Conservation (phyloP, 2,888 invertebrate species). For the Charanyca ferruginea region DNA sequence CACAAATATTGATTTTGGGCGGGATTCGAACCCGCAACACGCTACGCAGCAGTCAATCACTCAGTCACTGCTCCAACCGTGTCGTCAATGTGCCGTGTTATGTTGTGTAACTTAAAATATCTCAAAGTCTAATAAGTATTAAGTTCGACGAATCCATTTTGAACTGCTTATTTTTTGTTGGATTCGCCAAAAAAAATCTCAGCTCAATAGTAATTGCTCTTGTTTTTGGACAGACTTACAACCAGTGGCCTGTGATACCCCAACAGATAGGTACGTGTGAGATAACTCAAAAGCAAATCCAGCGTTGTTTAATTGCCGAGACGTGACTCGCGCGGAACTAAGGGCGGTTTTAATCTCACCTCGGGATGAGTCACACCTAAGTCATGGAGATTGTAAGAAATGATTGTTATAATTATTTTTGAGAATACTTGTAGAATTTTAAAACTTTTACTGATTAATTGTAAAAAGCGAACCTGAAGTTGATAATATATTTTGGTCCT, state of each 20-base stretch:
- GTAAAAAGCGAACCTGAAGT: no score
- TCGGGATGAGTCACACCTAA: constrained; percentile 3
- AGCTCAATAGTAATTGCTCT: not conserved
- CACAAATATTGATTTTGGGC: no score
- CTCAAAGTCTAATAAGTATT: no score
- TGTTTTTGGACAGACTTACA: constrained; percentile 1
- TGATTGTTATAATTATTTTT: constrained; percentile 5
- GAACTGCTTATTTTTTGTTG: no score
- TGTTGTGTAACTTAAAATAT: no score
- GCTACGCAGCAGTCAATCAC: no score
- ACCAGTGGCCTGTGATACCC: constrained; percentile 12
- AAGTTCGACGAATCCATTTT: no score
- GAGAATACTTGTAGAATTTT: not conserved
- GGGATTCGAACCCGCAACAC: no score
- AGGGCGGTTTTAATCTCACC: constrained; percentile 23
- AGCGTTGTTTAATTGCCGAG: constrained; percentile 51
- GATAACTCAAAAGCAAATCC: constrained; percentile 34
- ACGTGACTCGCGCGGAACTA: constrained; percentile 44
- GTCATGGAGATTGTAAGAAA: constrained; percentile 5
- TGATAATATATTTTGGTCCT: no score
- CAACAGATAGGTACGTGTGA: constrained; percentile 13
- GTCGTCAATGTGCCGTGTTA: no score
- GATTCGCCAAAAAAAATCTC: not conserved
- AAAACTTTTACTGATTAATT: no score
- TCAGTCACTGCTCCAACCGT: no score